Evolutionary conservation across 2,113 vertebrate genomes (phyloP).

Genomic region (Oryzias woworae): DNA sequence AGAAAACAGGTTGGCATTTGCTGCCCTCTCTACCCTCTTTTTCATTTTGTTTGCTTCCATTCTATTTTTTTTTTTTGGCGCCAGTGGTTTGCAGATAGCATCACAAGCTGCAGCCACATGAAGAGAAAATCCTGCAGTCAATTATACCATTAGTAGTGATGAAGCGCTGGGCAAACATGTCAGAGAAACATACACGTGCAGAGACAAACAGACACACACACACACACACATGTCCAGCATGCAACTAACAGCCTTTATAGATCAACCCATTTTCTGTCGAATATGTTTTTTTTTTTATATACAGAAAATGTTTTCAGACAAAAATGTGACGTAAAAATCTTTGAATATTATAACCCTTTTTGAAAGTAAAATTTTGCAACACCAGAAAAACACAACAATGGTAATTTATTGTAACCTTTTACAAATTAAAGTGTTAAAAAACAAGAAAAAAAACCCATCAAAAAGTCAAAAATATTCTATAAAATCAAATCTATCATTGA

Average conservation of each 20-base stretch:
- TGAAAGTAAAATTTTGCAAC: no score
- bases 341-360: no score
- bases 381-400: no score
- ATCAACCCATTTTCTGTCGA: no score
- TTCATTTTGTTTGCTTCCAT: slow-evolving; percentile 24
- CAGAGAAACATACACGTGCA: not conserved
- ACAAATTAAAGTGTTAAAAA: no score
- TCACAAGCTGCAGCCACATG: slow-evolving; percentile 69
- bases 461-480: no score
- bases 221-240: not conserved
- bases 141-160: slow-evolving; percentile 69
- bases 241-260: not conserved
- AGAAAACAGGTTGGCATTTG: slow-evolving; percentile 30
- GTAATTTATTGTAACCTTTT: no score
- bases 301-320: no score
- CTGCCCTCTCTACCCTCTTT: not conserved
- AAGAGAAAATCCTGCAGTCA: slow-evolving; percentile 68
- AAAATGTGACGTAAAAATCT: no score
- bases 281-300: no score
- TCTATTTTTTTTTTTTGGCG: slow-evolving; percentile 52
- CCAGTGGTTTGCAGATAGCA: slow-evolving; percentile 69
- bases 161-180: slow-evolving; percentile 37
- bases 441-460: no score
- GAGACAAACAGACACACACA: slow-evolving; percentile 6
- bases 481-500: no score